Percentiles rank a stretch among this genome's conserved stretches.
Conservation (phyloP, 1,140 invertebrate species). For the Trichogramma pretiosum region DNA sequence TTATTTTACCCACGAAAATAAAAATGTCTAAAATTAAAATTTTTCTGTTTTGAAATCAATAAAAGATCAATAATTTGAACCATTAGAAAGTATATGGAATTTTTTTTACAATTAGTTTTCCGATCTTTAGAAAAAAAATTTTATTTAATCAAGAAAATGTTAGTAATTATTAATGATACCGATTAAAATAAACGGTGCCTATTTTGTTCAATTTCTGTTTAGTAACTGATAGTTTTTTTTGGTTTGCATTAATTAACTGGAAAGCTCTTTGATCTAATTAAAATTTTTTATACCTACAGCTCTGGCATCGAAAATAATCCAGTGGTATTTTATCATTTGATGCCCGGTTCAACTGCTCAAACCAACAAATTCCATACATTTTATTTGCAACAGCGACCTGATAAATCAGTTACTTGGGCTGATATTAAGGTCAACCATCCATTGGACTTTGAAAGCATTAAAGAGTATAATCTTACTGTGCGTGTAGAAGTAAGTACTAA, state of each 20-base stretch:
- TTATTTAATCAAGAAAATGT: too few species aligned
- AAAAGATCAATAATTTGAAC: too few species aligned
- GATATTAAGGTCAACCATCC: slow-evolving; percentile 95
- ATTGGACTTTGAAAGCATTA: slow-evolving; percentile 88
- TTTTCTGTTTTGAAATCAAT: too few species aligned
- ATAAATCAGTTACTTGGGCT: slow-evolving; percentile 85
- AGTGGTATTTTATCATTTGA: slow-evolving; percentile 87
- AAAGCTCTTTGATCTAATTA: slow-evolving; percentile 16
- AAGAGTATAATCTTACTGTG: slow-evolving; percentile 92
- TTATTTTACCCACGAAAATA: too few species aligned
- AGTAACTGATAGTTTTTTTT: neutral
- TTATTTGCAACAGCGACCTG: slow-evolving; percentile 84
- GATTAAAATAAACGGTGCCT: neutral
- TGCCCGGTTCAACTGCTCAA: slow-evolving; percentile 89
- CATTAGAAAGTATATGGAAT: too few species aligned
- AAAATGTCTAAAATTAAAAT: too few species aligned
- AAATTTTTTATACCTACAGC: slow-evolving; percentile 57
- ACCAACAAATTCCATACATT: slow-evolving; percentile 93
- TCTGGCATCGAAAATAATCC: slow-evolving; percentile 93
- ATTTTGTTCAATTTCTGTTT: slow-evolving; percentile 5
- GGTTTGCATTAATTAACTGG: slow-evolving; percentile 6
- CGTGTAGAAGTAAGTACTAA: slow-evolving; percentile 82
- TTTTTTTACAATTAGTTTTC: too few species aligned
- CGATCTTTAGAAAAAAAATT: too few species aligned
- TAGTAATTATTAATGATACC: too few species aligned